phyloP scores from a whole-genome alignment of 2,113 vertebrate genomes.

The Eptesicus fuscus region DNA sequence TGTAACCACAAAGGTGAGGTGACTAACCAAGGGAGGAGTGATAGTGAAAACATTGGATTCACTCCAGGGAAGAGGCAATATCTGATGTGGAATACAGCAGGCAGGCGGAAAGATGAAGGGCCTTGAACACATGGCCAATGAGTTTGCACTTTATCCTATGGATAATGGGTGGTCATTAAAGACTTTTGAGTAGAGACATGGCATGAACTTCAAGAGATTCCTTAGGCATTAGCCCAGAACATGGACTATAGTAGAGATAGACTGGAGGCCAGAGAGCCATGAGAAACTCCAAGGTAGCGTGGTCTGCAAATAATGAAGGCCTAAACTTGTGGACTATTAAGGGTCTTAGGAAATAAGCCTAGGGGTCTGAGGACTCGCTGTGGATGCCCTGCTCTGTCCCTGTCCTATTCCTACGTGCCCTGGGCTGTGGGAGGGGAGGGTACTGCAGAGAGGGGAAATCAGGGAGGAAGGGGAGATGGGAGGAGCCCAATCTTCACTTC shows the following conservation, averaged over 20 bases:
- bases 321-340: not conserved
- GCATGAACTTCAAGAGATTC: not conserved
- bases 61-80: not conserved
- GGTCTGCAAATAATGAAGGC: not conserved
- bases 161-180: not conserved
- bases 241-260: not conserved
- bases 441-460: not conserved
- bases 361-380: not conserved
- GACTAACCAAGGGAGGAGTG: not conserved
- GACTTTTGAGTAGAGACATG: not conserved
- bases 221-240: not conserved
- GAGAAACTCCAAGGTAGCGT: not conserved
- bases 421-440: not conserved
- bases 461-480: not conserved
- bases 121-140: not conserved
- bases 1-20: not conserved
- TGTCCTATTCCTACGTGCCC: not conserved
- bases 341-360: not conserved
- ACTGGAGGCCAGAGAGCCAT: too few species aligned
- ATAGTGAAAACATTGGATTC: not conserved
- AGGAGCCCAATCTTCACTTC: too few species aligned
- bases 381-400: not conserved
- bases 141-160: not conserved
- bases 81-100: not conserved
- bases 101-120: not conserved